Evolutionary conservation across 2,113 vertebrate species (phyloP).

Genomic region (Anser cygnoides): DNA sequence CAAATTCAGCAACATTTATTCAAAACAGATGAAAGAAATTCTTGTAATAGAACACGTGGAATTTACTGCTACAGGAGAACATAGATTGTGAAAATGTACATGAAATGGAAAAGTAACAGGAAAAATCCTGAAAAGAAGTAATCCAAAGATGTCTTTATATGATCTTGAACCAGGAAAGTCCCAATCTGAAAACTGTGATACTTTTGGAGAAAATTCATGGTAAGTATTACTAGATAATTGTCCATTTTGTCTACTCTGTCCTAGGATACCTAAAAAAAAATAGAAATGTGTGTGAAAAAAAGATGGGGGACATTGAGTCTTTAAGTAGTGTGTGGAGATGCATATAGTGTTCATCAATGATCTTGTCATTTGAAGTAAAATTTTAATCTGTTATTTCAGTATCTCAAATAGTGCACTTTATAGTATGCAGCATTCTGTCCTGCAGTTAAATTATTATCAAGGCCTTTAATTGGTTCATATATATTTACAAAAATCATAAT

Average conservation of each 20-base stretch:
- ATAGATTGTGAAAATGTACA: neutral
- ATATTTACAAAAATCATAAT: neutral
- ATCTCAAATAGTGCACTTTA: neutral
- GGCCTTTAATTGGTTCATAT: neutral
- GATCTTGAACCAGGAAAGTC: neutral
- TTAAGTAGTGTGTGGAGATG: neutral
- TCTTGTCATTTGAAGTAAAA: neutral
- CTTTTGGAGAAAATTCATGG: neutral
- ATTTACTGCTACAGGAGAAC: neutral
- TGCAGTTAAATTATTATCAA: neutral
- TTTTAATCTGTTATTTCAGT: neutral
- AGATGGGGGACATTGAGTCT: accelerated
- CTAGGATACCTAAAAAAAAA: neutral
- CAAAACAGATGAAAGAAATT: neutral
- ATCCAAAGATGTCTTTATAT: neutral
- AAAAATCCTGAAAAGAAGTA: neutral
- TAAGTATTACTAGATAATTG: neutral
- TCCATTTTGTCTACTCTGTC: neutral
- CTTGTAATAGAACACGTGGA: neutral
- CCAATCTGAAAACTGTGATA: neutral
- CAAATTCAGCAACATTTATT: neutral
- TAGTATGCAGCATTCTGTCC: neutral
- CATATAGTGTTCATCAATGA: no score
- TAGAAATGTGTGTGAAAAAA: neutral
- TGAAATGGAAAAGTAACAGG: neutral